Evolutionary conservation across 2,888 invertebrate genomes (phyloP).

Genomic region (Drosophila limbata): DNA sequence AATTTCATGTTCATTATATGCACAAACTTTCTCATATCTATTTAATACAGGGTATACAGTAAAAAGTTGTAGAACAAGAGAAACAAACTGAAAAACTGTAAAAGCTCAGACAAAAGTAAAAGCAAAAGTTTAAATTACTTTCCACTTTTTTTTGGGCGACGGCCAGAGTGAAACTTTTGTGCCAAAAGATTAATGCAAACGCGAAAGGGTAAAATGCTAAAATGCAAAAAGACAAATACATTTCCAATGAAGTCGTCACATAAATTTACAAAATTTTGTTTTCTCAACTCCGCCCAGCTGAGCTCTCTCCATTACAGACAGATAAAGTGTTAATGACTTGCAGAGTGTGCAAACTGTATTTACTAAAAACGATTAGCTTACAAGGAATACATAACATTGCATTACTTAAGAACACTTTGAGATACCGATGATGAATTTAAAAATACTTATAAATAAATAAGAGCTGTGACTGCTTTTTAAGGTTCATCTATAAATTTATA

Average conservation of each 20-base stretch:
- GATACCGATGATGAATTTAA: background rate
- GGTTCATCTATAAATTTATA: background rate
- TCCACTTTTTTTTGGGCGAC: slow-evolving; percentile 52
- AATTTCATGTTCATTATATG: background rate
- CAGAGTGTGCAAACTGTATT: slow-evolving; percentile 3
- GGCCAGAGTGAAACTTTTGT: slow-evolving; percentile 55
- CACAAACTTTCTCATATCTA: slow-evolving; percentile 1
- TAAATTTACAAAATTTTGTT: slow-evolving; percentile 28
- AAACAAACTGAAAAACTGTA: slow-evolving; percentile 28
- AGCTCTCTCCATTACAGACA: slow-evolving; percentile 36
- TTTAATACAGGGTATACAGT: slow-evolving; percentile 7
- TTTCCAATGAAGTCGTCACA: slow-evolving; percentile 56
- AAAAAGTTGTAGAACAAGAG: slow-evolving; percentile 2
- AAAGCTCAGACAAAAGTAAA: slow-evolving; percentile 65
- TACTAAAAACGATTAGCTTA: background rate
- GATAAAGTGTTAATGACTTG: slow-evolving; percentile 35
- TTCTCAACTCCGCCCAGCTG: slow-evolving; percentile 3
- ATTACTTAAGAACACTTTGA: background rate
- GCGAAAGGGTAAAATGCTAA: slow-evolving; percentile 59
- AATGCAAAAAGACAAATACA: slow-evolving; percentile 58
- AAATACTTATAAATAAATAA: background rate
- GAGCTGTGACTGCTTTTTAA: too few relatives aligned
- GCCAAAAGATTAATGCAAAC: slow-evolving; percentile 69
- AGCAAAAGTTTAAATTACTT: slow-evolving; percentile 78
- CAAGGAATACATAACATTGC: background rate